phyloP scores from a whole-genome alignment of 2,888 invertebrate genomes.

The Melanophora roralis region DNA sequence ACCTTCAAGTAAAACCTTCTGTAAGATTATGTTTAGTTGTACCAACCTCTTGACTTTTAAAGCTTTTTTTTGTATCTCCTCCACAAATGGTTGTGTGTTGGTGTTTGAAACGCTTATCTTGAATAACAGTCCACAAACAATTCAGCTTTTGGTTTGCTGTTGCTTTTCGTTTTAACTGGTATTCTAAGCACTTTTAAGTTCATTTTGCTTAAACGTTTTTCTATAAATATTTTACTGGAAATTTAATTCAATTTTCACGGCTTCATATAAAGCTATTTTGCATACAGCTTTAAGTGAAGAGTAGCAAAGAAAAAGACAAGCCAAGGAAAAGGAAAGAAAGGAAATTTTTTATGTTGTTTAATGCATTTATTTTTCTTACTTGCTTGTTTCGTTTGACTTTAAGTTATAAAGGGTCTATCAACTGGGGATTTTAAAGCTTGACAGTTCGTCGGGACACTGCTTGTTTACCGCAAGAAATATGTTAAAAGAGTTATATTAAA shows the following conservation, averaged over 20 bases:
- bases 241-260: conserved; percentile 60
- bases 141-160: conserved; percentile 23
- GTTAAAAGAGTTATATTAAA: no score
- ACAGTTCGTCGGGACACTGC: no score
- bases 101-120: conserved; percentile 53
- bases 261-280: conserved; percentile 55
- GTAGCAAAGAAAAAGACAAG: background rate
- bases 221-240: conserved; percentile 12
- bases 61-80: conserved; percentile 17
- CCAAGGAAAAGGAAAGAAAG: background rate
- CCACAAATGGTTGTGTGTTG: conserved; percentile 37
- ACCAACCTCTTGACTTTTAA: conserved; percentile 22
- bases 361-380: background rate
- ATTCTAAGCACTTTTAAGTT: conserved; percentile 47
- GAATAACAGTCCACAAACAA: conserved; percentile 49
- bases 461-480: no score
- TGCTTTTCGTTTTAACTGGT: conserved; percentile 13
- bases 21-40: conserved; percentile 16
- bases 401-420: no score
- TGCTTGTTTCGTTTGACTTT: conserved; percentile 38
- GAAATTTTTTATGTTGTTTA: background rate
- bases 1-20: conserved; percentile 25
- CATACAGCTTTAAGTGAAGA: conserved; percentile 44
- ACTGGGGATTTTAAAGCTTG: no score
- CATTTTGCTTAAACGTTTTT: conserved; percentile 31